Percentiles rank a stretch among this genome's conserved stretches.
These are phyloP conservation scores for Dipodomys merriami DNA, from an alignment of 2,113 vertebrate genomes.

Conservation along the genomic window DNA sequence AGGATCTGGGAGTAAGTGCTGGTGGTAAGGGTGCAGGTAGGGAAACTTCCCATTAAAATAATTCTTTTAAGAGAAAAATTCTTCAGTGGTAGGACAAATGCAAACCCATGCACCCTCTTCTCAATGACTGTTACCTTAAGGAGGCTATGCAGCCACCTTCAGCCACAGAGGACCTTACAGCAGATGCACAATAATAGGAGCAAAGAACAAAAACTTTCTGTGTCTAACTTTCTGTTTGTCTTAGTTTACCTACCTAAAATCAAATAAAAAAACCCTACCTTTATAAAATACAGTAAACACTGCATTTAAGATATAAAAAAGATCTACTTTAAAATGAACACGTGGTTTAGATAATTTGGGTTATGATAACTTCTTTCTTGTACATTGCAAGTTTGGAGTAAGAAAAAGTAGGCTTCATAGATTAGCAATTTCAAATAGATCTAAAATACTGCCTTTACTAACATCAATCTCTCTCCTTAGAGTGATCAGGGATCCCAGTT, in stretches of 20 bases:
- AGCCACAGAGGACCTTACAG: slow-evolving; percentile 39
- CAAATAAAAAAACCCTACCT: neutral
- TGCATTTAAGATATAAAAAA: slow-evolving; percentile 47
- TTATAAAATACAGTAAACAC: neutral
- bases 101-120: slow-evolving; percentile 38
- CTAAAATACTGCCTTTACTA: slow-evolving; percentile 18
- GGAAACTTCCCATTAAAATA: slow-evolving; percentile 45
- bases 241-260: slow-evolving; percentile 45
- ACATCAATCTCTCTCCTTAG: neutral
- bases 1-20: slow-evolving; percentile 46
- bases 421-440: slow-evolving; percentile 42
- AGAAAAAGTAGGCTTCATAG: slow-evolving; percentile 10
- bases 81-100: slow-evolving; percentile 37
- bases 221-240: neutral
- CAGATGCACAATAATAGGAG: slow-evolving; percentile 11
- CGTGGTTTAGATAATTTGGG: slow-evolving; percentile 12
- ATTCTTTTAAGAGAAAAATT: slow-evolving; percentile 55
- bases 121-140: slow-evolving; percentile 25
- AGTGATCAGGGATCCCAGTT: slow-evolving; percentile 27
- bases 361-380: neutral
- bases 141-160: neutral
- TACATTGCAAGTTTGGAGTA: neutral
- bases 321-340: neutral
- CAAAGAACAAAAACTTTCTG: slow-evolving; percentile 11
- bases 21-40: slow-evolving; percentile 9